A percentile compares a stretch with the other conserved stretches of the same genome.
phyloP scores from a whole-genome alignment of 2,113 vertebrate genomes.

The Antigone vipio region DNA sequence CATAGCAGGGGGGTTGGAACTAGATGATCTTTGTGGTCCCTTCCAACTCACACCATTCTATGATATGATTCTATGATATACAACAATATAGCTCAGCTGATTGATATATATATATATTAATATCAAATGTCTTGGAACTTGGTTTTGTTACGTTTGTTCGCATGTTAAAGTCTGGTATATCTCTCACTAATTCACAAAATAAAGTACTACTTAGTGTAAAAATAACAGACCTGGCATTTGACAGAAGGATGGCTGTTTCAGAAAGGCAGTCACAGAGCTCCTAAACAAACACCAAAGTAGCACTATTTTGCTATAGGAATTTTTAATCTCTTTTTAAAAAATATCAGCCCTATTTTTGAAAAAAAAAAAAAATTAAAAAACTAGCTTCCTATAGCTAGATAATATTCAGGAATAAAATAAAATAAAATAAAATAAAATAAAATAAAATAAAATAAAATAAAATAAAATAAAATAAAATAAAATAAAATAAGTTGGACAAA shows the following conservation, averaged over 20 bases:
- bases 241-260: background rate
- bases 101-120: background rate
- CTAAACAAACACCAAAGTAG: background rate
- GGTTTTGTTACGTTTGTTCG: background rate
- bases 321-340: background rate
- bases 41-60: too few species aligned
- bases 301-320: background rate
- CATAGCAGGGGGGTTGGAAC: too few species aligned
- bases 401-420: background rate
- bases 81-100: background rate
- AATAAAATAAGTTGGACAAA: background rate
- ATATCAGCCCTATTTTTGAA: background rate
- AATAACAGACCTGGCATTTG: background rate
- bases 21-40: too few species aligned
- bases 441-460: too few species aligned
- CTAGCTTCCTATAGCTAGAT: background rate
- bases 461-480: too few species aligned
- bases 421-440: background rate
- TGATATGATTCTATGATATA: too few species aligned
- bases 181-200: background rate
- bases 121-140: background rate
- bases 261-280: background rate
- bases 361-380: background rate
- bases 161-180: background rate
- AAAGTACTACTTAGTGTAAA: background rate